Base-by-base conservation (phyloP, 2,113 vertebrate species). In the Circaetus gallicus region DNA sequence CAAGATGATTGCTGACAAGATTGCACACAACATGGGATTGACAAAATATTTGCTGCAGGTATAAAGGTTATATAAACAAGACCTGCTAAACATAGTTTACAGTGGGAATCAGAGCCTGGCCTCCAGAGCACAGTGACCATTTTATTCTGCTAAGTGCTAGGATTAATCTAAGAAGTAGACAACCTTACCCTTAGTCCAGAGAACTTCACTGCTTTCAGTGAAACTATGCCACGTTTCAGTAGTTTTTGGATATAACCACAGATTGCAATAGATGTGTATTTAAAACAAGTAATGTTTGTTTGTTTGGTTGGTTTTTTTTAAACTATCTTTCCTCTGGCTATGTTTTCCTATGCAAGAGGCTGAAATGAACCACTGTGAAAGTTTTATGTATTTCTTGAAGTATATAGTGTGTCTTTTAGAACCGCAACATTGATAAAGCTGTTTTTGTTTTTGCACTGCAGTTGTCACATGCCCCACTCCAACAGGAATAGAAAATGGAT, bases 391-490 rank as follows among this genome's bases (percentile, higher is more conserved):
- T 70, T 83, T 78, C 71, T 78, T 4, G 6, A 66, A 55, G 13
- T 52, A 31, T 10, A 14, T 0, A 28, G 6, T 0, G 26, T 34
- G 55, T 70, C 22, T 69, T 62, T 65, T 25, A 11, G 11, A 80
- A 34, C 20, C 0, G 0, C 24, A 58, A 18, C 69, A 32, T 2
- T 34, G 63, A 53, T 34, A 34, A 59, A 74, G 59, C 29, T 89
- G 62, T 0, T 58, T 81, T 47, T 71, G 31, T 21, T 96, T 84
- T 19, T 74, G 43, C 42, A 19, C 87, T 14, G 9, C 95, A 99
- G 99, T 96, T 69, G 99, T 99, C 65, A 98, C 95, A 58, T 99
- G 99, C 82, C 74, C 98, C 26, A 97, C 97, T 31, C 99, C 99
- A 10, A 56, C 89, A 25, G 95, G 76, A 56, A 98, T 99, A 84